phyloP scores from a whole-genome alignment of 2,888 invertebrate species.

The Tetragonula carbonaria region DNA sequence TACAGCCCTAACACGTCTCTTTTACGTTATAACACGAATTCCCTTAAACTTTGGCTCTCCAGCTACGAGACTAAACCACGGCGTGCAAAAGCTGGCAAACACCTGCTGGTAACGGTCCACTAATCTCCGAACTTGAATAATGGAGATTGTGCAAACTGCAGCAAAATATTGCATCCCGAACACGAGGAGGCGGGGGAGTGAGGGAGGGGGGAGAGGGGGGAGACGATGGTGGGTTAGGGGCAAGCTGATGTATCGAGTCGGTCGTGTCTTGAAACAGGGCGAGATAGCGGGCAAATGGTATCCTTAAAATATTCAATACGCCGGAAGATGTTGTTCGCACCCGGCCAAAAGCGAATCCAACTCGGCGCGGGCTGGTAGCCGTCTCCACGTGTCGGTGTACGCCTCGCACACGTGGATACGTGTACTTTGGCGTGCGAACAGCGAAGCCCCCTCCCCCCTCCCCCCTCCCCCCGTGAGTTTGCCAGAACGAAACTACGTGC shows the following conservation, averaged over 20 bases:
- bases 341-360: slow-evolving; percentile 56
- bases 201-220: too few species aligned
- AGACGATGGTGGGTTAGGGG: not conserved
- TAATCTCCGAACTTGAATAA: slow-evolving; percentile 43
- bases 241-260: slow-evolving; percentile 18
- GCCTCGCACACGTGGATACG: slow-evolving; percentile 10
- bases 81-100: slow-evolving; percentile 3
- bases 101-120: slow-evolving; percentile 17
- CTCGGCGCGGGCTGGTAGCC: slow-evolving; percentile 34
- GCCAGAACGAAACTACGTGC: slow-evolving; percentile 75
- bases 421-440: slow-evolving; percentile 61
- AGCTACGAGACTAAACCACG: not conserved
- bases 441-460: slow-evolving; percentile 21
- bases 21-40: slow-evolving; percentile 6
- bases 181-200: not conserved
- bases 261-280: slow-evolving; percentile 29
- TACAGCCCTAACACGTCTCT: slow-evolving; percentile 73
- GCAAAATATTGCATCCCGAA: slow-evolving; percentile 34
- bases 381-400: slow-evolving; percentile 20
- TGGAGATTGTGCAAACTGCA: slow-evolving; percentile 21
- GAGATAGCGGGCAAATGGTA: slow-evolving; percentile 54
- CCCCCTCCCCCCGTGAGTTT: slow-evolving; percentile 57
- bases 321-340: slow-evolving; percentile 71
- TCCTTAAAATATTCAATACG: slow-evolving; percentile 74
- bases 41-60: not conserved